phyloP scores from a whole-genome alignment of 2,888 invertebrate species.

The Nephrotoma flavescens region DNA sequence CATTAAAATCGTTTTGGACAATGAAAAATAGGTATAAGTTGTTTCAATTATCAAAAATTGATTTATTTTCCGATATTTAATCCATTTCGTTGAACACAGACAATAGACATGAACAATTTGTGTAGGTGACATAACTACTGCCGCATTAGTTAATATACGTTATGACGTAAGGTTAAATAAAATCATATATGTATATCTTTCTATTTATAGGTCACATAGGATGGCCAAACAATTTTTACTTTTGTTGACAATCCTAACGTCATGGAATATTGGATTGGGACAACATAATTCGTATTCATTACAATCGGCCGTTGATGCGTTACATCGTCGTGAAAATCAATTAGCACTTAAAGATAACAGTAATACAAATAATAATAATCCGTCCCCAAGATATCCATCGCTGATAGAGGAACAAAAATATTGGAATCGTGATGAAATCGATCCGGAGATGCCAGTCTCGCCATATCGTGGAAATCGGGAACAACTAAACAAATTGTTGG shows the following conservation, averaged over 20 bases:
- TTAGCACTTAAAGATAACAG: constrained; percentile 15
- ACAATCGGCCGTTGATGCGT: constrained; percentile 30
- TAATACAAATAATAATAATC: constrained; percentile 11
- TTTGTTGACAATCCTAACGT: constrained; percentile 11
- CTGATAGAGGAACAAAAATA: not conserved
- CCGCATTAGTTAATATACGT: too few species aligned
- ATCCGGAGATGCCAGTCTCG: constrained; percentile 8
- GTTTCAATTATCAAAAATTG: not conserved
- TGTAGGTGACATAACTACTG: too few species aligned
- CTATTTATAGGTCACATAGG: constrained; percentile 3
- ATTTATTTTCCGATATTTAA: not conserved
- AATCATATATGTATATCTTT: not conserved
- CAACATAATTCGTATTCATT: constrained; percentile 24
- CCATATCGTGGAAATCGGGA: constrained; percentile 19
- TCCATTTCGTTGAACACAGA: not conserved
- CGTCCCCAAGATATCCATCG: not conserved
- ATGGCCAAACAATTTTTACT: constrained; percentile 15
- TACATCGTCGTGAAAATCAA: constrained; percentile 26
- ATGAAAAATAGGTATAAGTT: not conserved
- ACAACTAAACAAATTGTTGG: constrained; percentile 26
- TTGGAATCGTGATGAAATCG: not conserved
- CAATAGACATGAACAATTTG: too few species aligned
- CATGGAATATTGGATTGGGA: constrained; percentile 12
- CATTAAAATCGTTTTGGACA: not conserved
- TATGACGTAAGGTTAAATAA: too few species aligned